These are phyloP conservation scores for Drosophila pandora DNA, from an alignment of 1,140 invertebrate species.

Conservation along the genomic window DNA sequence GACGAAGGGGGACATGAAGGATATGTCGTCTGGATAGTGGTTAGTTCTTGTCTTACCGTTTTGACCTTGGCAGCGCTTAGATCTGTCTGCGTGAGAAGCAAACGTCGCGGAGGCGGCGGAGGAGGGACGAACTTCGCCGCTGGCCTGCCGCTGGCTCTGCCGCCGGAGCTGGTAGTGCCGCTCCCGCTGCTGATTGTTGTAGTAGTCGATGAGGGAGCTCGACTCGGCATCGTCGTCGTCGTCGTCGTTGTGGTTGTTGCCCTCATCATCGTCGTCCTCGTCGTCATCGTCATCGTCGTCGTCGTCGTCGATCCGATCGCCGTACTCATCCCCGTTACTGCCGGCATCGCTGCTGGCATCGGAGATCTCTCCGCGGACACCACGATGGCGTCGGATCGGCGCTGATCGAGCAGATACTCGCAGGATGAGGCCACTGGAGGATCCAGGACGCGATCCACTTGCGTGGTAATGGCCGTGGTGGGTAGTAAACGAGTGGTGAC, in stretches of 20 bases:
- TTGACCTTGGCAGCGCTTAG: constrained; percentile 56
- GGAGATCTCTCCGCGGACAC: constrained; percentile 14
- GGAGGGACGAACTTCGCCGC: constrained; percentile 76
- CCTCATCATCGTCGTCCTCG: constrained; percentile 32
- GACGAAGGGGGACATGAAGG: not conserved
- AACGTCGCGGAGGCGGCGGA: constrained; percentile 79
- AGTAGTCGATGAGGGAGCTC: constrained; percentile 77
- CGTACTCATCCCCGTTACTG: not conserved
- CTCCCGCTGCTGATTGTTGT: constrained; percentile 82
- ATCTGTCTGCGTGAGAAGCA: constrained; percentile 79
- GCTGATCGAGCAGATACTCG: constrained; percentile 83
- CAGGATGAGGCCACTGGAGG: constrained; percentile 72
- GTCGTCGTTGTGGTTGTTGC: constrained; percentile 18
- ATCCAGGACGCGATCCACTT: constrained; percentile 16
- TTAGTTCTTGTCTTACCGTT: constrained; percentile 42
- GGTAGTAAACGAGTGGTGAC: constrained; percentile 58
- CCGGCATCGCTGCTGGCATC: constrained; percentile 41
- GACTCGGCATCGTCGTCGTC: constrained; percentile 60
- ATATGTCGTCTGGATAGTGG: not conserved
- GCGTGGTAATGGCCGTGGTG: constrained; percentile 63
- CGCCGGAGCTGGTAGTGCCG: constrained; percentile 73
- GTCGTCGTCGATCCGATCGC: constrained; percentile 2
- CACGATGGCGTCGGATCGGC: constrained; percentile 35
- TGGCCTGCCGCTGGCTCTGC: constrained; percentile 68
- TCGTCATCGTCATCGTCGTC: constrained; percentile 28